Percentiles rank a stretch among this genome's conserved stretches.
Conservation (phyloP, 1,140 invertebrate genomes). For the Pomacea maculata region DNA sequence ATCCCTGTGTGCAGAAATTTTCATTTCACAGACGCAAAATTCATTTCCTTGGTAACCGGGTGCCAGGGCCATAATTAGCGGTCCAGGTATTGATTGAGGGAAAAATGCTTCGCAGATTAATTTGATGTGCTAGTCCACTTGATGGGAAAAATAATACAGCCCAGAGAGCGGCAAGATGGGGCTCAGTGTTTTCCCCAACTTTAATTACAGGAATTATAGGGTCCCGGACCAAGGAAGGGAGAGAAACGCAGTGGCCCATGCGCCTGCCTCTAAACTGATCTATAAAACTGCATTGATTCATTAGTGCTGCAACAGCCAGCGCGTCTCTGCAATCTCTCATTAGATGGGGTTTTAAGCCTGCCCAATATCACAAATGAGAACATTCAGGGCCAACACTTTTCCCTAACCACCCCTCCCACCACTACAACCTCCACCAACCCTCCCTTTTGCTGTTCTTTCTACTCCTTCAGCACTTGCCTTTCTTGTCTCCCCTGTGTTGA, state of each 20-base stretch:
- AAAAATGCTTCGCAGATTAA: slow-evolving; percentile 36
- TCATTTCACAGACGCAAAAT: slow-evolving; percentile 30
- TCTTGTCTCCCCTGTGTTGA: too few species aligned
- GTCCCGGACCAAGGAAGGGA: slow-evolving; percentile 10
- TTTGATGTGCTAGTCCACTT: slow-evolving; percentile 32
- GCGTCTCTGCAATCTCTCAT: slow-evolving; percentile 10
- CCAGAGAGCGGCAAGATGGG: slow-evolving; percentile 14
- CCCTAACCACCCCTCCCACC: background rate
- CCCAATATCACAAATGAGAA: slow-evolving; percentile 25
- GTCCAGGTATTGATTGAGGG: slow-evolving; percentile 27
- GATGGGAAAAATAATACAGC: slow-evolving; percentile 35
- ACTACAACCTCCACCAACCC: background rate
- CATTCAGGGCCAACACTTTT: slow-evolving; percentile 5
- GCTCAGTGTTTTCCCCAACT: slow-evolving; percentile 29
- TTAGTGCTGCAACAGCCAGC: slow-evolving; percentile 15
- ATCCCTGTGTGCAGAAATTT: slow-evolving; percentile 22
- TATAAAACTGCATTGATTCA: slow-evolving; percentile 31
- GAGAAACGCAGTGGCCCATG: background rate
- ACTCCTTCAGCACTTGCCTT: too few species aligned
- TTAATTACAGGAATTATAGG: slow-evolving; percentile 39
- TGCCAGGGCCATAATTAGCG: slow-evolving; percentile 32
- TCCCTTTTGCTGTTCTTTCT: background rate
- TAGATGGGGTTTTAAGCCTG: slow-evolving; percentile 15
- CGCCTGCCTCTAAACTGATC: slow-evolving; percentile 22
- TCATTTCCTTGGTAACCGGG: slow-evolving; percentile 29